Evolutionary conservation across 2,888 invertebrate genomes (phyloP), one percentile per base, ranked within the genome.

Genomic region (Microctonus hyperodae): DNA sequence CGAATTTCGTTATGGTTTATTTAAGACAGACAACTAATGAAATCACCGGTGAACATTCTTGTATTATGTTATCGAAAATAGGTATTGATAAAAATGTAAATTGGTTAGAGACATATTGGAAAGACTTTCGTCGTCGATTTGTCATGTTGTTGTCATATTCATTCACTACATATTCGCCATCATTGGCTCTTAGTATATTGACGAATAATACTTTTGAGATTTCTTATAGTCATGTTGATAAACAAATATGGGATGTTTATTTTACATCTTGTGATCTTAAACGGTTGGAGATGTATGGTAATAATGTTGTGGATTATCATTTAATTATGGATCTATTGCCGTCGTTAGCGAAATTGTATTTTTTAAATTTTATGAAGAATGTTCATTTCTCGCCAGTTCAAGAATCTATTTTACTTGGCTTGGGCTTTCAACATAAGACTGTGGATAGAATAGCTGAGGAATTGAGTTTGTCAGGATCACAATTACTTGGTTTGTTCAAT

Each of bases 31-130:
- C 96, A 70, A 86, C 94, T 0, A 99, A 97, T 85, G 97, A 98
- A 72, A 85, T 98, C 65, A 99, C 98, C 0, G 98, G 97, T 11
- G 99, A 99, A 84, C 95, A 98, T 85, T 96, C 97, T 0, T 97
- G 97, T 82, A 97, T 99, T 73, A 96, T 99, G 97, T 82, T 99
- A 35, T 91, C 92, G 55, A 86, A 89, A n/a, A 82, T 96, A 11
- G 86, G 88, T 80, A 83, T 87, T 40, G 76, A 85, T 35, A 84
- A 85, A 20, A 78, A 78, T 2, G 74, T 80, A 35, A 78, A 82
- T 25, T 97, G 97, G 97, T 85, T 97, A 16, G 82, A 86, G 0
- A 90, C 90, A 10, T 97, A 95, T 85, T 95, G 91, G 86, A 86
- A 86, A 28, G 98, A 98, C 87, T 99, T 98, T 84, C 86, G 94